A percentile compares a stretch with the other conserved stretches of the same genome.
Conservation (phyloP, 2,113 vertebrate species). For the Leiothrix lutea region DNA sequence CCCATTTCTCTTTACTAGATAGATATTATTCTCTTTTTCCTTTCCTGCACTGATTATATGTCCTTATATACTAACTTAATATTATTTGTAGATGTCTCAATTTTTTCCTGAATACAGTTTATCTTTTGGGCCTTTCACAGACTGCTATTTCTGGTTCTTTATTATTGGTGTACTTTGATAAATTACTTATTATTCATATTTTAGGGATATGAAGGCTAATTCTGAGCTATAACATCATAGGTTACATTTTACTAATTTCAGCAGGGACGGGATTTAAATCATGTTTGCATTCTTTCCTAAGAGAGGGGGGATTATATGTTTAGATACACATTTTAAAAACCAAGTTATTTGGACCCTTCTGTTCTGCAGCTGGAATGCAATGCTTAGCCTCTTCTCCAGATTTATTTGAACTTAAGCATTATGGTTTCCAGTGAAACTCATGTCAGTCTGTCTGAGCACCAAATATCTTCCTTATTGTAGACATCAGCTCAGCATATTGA, state of each 20-base stretch:
- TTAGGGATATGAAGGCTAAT: neutral
- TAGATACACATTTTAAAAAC: neutral
- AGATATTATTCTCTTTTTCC: neutral
- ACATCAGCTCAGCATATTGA: conserved; percentile 36
- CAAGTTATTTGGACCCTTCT: neutral
- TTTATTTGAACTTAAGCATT: conserved; percentile 43
- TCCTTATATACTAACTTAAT: neutral
- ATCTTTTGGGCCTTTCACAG: neutral
- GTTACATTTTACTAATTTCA: neutral
- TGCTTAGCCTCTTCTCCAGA: conserved; percentile 21
- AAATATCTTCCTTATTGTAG: conserved; percentile 51
- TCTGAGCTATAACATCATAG: neutral
- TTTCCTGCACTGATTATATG: neutral
- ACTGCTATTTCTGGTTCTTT: neutral
- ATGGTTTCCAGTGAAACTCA: conserved; percentile 62
- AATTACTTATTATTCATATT: neutral
- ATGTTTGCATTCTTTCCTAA: neutral
- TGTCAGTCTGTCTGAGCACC: conserved; percentile 40
- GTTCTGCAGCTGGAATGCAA: neutral
- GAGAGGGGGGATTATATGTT: neutral
- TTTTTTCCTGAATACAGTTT: neutral
- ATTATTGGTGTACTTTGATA: neutral
- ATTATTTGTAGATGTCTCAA: neutral
- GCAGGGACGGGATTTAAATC: neutral
- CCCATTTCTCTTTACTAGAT: neutral